phyloP scores from a whole-genome alignment of 2,797 vertebrate genomes.

The Pipistrellus kuhlii region DNA sequence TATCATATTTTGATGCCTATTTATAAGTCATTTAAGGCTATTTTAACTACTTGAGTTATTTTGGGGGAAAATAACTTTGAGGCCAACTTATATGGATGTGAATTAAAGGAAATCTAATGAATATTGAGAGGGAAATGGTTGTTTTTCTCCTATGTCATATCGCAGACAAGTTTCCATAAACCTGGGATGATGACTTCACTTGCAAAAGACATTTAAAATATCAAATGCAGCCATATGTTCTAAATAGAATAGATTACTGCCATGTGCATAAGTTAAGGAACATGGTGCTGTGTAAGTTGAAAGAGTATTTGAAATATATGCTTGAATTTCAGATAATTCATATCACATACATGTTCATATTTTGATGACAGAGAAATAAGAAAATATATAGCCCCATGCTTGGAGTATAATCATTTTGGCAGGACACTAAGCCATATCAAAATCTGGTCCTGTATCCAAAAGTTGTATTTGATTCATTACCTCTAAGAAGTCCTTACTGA shows the following conservation, averaged over 20 bases:
- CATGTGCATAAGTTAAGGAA: conserved; percentile 69
- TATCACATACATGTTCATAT: conserved; percentile 36
- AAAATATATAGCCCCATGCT: conserved; percentile 1
- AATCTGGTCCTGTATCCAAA: conserved; percentile 1
- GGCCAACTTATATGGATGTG: conserved; percentile 21
- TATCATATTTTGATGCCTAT: conserved; percentile 52
- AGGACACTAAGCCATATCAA: conserved; percentile 15
- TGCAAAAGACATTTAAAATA: conserved; percentile 67
- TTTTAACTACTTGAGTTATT: conserved; percentile 73
- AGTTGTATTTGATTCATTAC: neutral
- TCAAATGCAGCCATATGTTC: conserved; percentile 70
- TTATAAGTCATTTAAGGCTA: conserved; percentile 42
- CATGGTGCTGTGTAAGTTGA: conserved; percentile 37
- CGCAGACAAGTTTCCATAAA: conserved; percentile 74
- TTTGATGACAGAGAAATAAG: conserved; percentile 57
- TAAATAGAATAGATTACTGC: conserved; percentile 75
- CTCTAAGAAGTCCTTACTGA: neutral
- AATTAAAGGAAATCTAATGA: conserved; percentile 61
- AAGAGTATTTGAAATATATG: conserved; percentile 66
- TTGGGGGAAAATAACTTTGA: conserved; percentile 54
- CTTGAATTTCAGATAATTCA: conserved; percentile 66
- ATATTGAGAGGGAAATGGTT: conserved; percentile 66
- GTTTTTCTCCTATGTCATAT: conserved; percentile 52
- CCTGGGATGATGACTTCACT: conserved; percentile 65
- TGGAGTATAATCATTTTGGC: conserved; percentile 7